Percentiles rank a stretch among this genome's conserved stretches.
Conservation (phyloP, 2,888 invertebrate genomes). For the Eurois occulta region DNA sequence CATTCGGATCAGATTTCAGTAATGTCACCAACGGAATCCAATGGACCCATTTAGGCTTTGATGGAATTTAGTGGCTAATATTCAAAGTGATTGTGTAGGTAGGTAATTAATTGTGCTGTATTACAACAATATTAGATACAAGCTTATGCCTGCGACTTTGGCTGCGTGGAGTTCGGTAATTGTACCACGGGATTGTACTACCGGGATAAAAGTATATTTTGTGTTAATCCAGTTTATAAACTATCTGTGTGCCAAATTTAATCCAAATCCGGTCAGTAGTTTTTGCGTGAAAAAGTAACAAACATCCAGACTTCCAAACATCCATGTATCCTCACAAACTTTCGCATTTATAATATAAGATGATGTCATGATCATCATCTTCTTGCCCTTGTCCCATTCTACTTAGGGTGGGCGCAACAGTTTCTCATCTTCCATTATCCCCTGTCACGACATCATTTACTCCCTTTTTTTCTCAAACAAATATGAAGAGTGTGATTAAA, state of each 20-base stretch:
- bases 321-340: no score
- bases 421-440: not conserved
- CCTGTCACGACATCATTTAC: not conserved
- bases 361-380: no score
- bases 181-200: no score
- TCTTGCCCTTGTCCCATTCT: not conserved
- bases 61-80: slow-evolving; percentile 37
- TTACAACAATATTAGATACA: not conserved
- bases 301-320: no score
- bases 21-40: slow-evolving; percentile 49
- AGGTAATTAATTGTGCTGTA: not conserved
- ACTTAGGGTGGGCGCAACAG: not conserved
- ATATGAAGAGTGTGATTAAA: not conserved
- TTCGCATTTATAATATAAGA: no score
- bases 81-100: slow-evolving; percentile 1
- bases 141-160: not conserved
- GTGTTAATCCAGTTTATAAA: no score
- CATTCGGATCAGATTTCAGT: slow-evolving; percentile 52
- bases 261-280: no score
- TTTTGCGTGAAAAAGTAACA: no score
- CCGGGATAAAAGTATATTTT: no score
- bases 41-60: slow-evolving; percentile 40
- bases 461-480: not conserved
- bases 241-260: no score
- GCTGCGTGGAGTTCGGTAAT: no score